Base-by-base conservation (phyloP, 2,888 invertebrate genomes). In the Mechanitis messenoides region DNA sequence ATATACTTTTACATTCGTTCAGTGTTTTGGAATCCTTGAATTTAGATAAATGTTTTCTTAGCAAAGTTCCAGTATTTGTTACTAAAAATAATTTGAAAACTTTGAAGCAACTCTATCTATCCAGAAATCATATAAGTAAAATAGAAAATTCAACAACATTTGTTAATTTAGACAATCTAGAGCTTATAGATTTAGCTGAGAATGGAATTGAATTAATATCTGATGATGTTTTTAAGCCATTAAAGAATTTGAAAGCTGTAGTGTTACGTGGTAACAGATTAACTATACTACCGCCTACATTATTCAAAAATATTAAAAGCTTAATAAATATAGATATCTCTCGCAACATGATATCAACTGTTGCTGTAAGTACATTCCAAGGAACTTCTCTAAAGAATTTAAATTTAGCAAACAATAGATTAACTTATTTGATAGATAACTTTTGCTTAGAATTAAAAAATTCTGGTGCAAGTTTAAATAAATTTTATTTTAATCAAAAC, bases 401-500 rank as follows among this genome's bases (percentile, higher is more conserved):
- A 31, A 85, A 87, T 70, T 68, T 89, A 31, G 76, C 84, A 0
- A 72, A 73, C 46, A 88, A 89, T 61, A 80, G 70, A 64, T 78
- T 88, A 33, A 82, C 84, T 1, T 87, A 81, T 72, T 74, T 89
- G 38, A 71, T 73, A 28, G 79, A 81, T 45, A 87, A 88, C 65
- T 89, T 89, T 69, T 81, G 79, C 57, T 71, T 85, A 35, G 85
- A 86, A 50, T 67, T 87, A 1, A 77, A 68, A 55, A 85, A 85
- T 65, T 80, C 79, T 3, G 85, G 86, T 0, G 80, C 75, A 0
- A 72, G 54, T 33, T 64, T 88, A 35, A 75, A 69, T 2, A 84
- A 84, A 63, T 83, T 88, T 59, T 79, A 77, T 60, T 84, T 88
- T 38, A 79, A 85, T 28, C 79, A 83, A n/a, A 89, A 88, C 61